A percentile compares a stretch with the other conserved stretches of the same genome.
Evolutionary conservation across 2,113 vertebrate species (phyloP).

Genomic region (Rhodinocichla rosea): DNA sequence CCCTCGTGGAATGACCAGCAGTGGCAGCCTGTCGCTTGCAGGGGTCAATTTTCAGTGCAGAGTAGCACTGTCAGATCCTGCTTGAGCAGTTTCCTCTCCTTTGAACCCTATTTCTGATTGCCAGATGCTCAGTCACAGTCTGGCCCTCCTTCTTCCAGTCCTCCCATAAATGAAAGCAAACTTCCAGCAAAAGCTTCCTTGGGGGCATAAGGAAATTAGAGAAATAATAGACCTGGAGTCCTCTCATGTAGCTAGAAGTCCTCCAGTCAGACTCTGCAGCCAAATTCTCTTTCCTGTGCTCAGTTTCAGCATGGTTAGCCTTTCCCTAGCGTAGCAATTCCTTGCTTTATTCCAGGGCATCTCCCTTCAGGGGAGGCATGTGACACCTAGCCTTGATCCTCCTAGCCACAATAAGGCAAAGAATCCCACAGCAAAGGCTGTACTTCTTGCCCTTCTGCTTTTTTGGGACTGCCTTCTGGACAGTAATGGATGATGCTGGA

Average conservation of each 20-base stretch:
- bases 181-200: slow-evolving; percentile 39
- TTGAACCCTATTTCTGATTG: slow-evolving; percentile 9
- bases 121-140: slow-evolving; percentile 32
- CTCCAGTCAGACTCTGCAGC: not conserved
- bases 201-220: slow-evolving; percentile 28
- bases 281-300: slow-evolving; percentile 1
- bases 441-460: not conserved
- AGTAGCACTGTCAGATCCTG: not conserved
- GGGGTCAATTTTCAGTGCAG: not conserved
- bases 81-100: slow-evolving; percentile 13
- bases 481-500: not conserved
- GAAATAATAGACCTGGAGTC: not conserved
- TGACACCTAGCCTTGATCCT: not conserved
- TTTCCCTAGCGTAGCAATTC: not conserved
- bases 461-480: not conserved
- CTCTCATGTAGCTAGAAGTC: not conserved
- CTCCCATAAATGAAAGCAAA: slow-evolving; percentile 16
- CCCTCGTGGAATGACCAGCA: not conserved
- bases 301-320: not conserved
- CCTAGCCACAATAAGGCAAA: not conserved
- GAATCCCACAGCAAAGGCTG: not conserved
- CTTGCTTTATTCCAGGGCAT: not conserved
- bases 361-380: not conserved
- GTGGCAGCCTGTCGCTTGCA: not conserved
- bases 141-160: not conserved